These are phyloP conservation scores for Oryzias javanicus DNA, from an alignment of 2,113 vertebrate genomes.

Conservation along the genomic window DNA sequence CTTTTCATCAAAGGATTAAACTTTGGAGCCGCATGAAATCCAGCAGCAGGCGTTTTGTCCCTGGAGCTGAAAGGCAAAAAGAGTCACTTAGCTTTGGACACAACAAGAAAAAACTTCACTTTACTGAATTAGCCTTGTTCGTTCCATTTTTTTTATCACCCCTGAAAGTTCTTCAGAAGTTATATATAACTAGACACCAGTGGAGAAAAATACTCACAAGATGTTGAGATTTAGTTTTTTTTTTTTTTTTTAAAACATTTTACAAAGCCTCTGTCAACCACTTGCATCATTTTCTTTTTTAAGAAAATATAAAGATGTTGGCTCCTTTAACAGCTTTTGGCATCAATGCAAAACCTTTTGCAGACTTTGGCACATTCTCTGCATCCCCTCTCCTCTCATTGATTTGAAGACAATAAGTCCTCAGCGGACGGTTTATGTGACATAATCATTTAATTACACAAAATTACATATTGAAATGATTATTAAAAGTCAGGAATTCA, in stretches of 20 bases:
- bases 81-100: no score
- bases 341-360: conserved; percentile 28
- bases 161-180: no score
- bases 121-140: no score
- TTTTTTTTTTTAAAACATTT: no score
- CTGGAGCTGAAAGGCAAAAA: not conserved
- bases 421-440: no score
- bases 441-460: no score
- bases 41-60: not conserved
- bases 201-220: not conserved
- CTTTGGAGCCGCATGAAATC: not conserved
- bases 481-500: no score
- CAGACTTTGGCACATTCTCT: conserved; percentile 26
- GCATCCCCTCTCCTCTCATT: conserved; percentile 7
- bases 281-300: not conserved
- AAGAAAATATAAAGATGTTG: not conserved
- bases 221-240: not conserved
- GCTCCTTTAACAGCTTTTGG: conserved; percentile 33
- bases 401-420: no score
- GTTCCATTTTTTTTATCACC: no score
- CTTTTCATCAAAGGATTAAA: not conserved
- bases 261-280: conserved; percentile 5
- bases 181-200: no score
- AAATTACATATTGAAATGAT: no score
- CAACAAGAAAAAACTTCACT: no score